These are phyloP conservation scores for Bemisia tabaci DNA, from an alignment of 1,140 invertebrate genomes.

Conservation along the genomic window DNA sequence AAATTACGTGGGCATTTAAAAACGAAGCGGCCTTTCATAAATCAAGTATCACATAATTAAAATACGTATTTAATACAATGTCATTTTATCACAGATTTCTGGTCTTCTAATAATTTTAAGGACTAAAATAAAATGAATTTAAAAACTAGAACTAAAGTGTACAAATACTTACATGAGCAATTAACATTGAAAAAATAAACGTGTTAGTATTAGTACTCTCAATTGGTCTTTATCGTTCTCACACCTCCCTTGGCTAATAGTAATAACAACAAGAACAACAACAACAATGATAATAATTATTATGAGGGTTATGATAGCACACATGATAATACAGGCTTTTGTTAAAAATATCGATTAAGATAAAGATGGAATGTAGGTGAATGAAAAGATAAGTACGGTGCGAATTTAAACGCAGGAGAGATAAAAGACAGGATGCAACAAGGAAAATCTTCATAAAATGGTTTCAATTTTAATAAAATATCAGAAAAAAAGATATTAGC, in stretches of 20 bases:
- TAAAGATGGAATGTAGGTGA: too few relatives aligned
- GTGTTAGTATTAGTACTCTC: background rate
- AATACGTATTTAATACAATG: background rate
- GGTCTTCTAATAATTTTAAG: background rate
- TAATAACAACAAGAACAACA: background rate
- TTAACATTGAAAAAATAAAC: background rate
- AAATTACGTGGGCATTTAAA: background rate
- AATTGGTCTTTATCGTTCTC: background rate
- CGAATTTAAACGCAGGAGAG: too few relatives aligned
- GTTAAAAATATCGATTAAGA: too few relatives aligned
- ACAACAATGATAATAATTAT: background rate
- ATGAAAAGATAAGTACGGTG: too few relatives aligned
- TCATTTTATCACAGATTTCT: background rate
- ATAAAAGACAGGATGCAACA: too few relatives aligned
- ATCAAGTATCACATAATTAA: background rate
- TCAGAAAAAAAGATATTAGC: too few relatives aligned
- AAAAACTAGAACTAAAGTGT: background rate
- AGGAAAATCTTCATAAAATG: too few relatives aligned
- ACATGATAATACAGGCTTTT: too few relatives aligned
- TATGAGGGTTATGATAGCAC: background rate
- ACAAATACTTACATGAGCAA: background rate
- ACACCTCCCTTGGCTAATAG: background rate
- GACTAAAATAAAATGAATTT: background rate
- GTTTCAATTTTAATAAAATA: too few relatives aligned
- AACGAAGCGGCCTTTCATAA: background rate